Percentiles rank a stretch among this genome's conserved stretches.
Evolutionary conservation across 2,797 vertebrate species (phyloP).

Genomic region (Rhabdophis nuchalis): DNA sequence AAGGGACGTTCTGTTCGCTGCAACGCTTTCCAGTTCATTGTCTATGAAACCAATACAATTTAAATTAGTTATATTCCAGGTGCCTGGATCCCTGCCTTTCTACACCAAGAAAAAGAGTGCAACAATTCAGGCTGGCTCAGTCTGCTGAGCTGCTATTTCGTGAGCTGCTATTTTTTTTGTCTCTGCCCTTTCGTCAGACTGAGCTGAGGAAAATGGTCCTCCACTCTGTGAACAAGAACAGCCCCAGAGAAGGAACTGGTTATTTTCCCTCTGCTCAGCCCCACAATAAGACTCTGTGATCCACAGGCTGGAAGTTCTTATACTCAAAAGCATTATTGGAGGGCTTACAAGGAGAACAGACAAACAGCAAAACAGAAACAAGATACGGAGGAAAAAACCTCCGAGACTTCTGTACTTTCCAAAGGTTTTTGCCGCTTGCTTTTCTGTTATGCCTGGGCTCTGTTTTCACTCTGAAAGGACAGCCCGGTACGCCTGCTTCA

Average conservation of each 20-base stretch:
- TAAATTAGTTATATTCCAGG: neutral
- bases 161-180: too few species aligned
- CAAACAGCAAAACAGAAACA: constrained; percentile 3
- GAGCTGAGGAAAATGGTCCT: neutral
- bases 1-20: neutral
- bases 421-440: neutral
- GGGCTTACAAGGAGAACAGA: neutral
- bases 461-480: neutral
- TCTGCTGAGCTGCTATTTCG: neutral
- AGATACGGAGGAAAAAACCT: neutral
- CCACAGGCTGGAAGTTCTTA: neutral
- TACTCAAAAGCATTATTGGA: neutral
- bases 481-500: neutral
- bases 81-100: neutral
- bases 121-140: neutral
- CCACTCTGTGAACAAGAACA: neutral
- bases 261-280: neutral
- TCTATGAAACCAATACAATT: neutral
- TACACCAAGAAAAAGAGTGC: neutral
- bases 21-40: neutral
- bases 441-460: constrained; percentile 15
- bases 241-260: neutral
- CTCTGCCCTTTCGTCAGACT: neutral
- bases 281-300: neutral
- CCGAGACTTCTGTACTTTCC: neutral